These are phyloP conservation scores for Esox masquinongy DNA, from an alignment of 2,797 vertebrate genomes.

Conservation along the genomic window DNA sequence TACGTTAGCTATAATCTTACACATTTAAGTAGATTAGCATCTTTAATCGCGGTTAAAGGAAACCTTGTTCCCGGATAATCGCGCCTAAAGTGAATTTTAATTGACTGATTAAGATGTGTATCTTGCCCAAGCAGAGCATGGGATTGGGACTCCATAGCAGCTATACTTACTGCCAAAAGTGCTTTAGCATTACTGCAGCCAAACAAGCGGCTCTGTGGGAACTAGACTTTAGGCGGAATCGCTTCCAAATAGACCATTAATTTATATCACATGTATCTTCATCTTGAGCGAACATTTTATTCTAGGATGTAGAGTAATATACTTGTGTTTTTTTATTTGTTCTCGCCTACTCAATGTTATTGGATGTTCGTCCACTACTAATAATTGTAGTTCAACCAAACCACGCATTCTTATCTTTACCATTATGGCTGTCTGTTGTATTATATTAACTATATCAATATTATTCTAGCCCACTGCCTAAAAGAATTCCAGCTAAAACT, in stretches of 20 bases:
- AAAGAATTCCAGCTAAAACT: background rate
- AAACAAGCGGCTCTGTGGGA: background rate
- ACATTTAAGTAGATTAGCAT: slow-evolving; percentile 38
- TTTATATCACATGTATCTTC: background rate
- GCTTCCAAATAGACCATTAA: background rate
- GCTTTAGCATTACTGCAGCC: background rate
- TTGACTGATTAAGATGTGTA: slow-evolving; percentile 42
- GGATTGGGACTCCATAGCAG: slow-evolving; percentile 18
- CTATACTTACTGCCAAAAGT: background rate
- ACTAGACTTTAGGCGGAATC: background rate
- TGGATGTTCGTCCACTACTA: background rate
- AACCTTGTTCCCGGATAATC: slow-evolving; percentile 25
- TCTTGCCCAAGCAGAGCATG: slow-evolving; percentile 20
- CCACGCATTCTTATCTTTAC: background rate
- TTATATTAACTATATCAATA: background rate
- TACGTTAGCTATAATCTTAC: slow-evolving; percentile 10
- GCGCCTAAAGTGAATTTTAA: slow-evolving; percentile 44
- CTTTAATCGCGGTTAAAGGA: slow-evolving; percentile 28
- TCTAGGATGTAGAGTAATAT: background rate
- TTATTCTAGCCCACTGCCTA: background rate
- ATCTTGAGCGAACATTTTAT: background rate
- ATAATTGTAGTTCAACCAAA: background rate
- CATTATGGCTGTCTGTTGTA: background rate
- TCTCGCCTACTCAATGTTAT: background rate
- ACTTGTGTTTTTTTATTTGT: background rate